Evolutionary conservation across 2,113 vertebrate genomes (phyloP).

Genomic region (Arenaria interpres): DNA sequence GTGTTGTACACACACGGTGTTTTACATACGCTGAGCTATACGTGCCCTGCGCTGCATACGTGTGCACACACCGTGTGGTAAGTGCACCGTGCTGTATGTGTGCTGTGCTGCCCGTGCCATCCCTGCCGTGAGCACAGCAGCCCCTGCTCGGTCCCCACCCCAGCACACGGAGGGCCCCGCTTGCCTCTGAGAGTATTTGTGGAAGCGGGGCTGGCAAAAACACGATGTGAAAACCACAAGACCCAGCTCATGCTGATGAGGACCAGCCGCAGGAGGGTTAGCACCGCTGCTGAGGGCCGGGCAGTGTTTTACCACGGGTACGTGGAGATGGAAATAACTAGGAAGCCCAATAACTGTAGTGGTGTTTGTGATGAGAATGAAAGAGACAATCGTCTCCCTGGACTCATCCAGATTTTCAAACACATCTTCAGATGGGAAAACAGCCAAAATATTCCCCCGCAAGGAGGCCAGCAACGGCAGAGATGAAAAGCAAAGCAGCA

Average conservation of each 20-base stretch:
- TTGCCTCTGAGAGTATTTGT: neutral
- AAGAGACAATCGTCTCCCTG: neutral
- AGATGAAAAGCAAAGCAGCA: neutral
- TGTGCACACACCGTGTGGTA: fast-evolving
- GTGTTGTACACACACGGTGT: neutral
- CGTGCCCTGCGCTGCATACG: fast-evolving
- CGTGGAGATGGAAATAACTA: neutral
- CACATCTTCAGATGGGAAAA: neutral
- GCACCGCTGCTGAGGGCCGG: neutral
- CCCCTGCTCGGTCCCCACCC: neutral
- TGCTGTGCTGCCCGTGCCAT: fast-evolving
- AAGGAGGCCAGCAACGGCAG: neutral
- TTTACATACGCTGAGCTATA: neutral
- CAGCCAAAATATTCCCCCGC: neutral
- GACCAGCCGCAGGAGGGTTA: neutral
- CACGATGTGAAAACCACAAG: neutral
- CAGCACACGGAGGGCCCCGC: neutral
- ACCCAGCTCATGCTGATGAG: neutral
- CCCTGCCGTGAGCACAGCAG: fast-evolving
- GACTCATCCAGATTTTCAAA: neutral
- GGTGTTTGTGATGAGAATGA: neutral
- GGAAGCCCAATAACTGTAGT: neutral
- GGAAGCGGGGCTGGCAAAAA: neutral
- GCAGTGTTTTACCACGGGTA: neutral
- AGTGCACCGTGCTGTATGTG: fast-evolving